Conservation (phyloP, 2,113 vertebrate species). For the Malaclemys terrapin region DNA sequence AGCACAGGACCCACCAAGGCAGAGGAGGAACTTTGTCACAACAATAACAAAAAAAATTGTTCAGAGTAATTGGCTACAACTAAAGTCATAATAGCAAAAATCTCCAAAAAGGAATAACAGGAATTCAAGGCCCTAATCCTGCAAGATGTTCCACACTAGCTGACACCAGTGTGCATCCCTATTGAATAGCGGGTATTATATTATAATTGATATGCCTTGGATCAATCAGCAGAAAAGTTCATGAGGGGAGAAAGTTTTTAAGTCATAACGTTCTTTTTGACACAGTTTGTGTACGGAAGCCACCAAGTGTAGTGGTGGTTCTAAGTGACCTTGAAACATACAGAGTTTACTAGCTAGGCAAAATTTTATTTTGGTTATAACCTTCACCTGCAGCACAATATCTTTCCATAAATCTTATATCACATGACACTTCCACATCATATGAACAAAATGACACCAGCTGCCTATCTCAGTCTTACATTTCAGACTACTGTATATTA, state of each 20-base stretch:
- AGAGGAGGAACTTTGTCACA: too few species aligned
- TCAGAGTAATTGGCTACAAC: neutral
- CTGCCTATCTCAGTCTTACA: neutral
- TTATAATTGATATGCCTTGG: neutral
- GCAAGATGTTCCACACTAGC: neutral
- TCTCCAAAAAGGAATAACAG: neutral
- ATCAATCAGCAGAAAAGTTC: accelerated
- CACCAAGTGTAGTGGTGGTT: neutral
- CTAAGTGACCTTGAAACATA: neutral
- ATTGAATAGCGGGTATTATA: neutral
- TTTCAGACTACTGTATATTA: neutral
- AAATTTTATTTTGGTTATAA: neutral
- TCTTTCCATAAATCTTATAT: neutral
- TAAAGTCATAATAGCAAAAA: neutral
- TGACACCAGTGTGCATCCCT: neutral
- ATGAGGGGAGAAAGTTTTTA: neutral
- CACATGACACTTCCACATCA: neutral
- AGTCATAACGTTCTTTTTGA: neutral
- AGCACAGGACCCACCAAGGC: too few species aligned
- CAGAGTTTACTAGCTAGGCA: neutral
- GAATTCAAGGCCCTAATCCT: neutral
- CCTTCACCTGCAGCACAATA: neutral
- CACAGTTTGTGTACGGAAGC: neutral
- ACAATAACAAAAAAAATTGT: neutral
- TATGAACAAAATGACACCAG: neutral